Conservation (phyloP, 1,140 invertebrate species). For the Tetramorium parvispinum region DNA sequence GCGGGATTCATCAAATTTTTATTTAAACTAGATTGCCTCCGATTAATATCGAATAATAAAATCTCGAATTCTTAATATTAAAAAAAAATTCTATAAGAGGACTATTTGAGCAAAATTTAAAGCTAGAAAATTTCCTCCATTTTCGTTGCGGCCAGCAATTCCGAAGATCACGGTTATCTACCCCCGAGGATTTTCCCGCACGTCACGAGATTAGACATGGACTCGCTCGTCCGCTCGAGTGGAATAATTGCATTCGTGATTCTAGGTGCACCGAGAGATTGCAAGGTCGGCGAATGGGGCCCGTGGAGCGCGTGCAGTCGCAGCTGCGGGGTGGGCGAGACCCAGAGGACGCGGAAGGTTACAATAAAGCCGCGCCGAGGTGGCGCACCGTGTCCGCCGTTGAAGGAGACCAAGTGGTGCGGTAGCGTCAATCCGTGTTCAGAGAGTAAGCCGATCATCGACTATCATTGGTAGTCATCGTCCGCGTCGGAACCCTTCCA, state of each 20-base stretch:
- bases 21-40: neutral
- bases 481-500: slow-evolving; percentile 12
- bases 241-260: slow-evolving; percentile 65
- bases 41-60: slow-evolving; percentile 2
- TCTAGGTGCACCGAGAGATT: slow-evolving; percentile 89
- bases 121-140: neutral
- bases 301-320: slow-evolving; percentile 94
- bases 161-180: slow-evolving; percentile 29
- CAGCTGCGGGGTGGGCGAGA: slow-evolving; percentile 95
- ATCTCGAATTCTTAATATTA: neutral
- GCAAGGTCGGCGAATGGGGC: slow-evolving; percentile 94
- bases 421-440: slow-evolving; percentile 90
- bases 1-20: neutral
- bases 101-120: neutral
- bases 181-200: slow-evolving; percentile 17
- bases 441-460: slow-evolving; percentile 72
- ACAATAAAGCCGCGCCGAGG: slow-evolving; percentile 91
- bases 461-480: slow-evolving; percentile 80
- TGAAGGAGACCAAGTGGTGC: slow-evolving; percentile 95
- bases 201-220: slow-evolving; percentile 43
- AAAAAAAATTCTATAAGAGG: neutral
- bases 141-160: slow-evolving; percentile 7
- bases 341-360: slow-evolving; percentile 91
- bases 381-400: slow-evolving; percentile 92
- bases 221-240: slow-evolving; percentile 27